Evolutionary conservation across 2,797 vertebrate genomes (phyloP).

Genomic region (Syndactyla subalaris): DNA sequence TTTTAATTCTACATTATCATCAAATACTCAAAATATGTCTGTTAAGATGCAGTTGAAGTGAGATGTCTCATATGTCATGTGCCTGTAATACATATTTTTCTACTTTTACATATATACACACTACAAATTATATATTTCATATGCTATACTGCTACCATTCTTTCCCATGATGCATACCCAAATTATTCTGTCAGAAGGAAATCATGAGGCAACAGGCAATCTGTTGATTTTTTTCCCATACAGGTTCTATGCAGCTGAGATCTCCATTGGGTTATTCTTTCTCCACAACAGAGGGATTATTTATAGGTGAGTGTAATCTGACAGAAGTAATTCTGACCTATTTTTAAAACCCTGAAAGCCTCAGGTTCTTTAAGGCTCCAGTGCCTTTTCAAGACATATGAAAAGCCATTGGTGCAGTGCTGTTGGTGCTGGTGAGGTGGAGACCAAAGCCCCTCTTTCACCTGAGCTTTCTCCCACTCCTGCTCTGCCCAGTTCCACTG

Average conservation of each 20-base stretch:
- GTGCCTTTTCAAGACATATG: not conserved
- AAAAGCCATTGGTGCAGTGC: not conserved
- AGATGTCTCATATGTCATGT: not conserved
- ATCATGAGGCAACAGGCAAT: not conserved
- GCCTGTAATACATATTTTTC: not conserved
- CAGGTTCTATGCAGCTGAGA: slow-evolving; percentile 98
- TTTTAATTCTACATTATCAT: not conserved
- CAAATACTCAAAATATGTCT: not conserved
- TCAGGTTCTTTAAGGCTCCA: not conserved
- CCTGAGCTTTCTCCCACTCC: not conserved
- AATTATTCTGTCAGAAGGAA: not conserved
- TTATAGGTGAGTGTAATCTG: slow-evolving; percentile 85
- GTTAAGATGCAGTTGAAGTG: not conserved
- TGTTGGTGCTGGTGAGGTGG: not conserved
- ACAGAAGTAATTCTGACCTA: not conserved
- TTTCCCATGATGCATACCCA: not conserved
- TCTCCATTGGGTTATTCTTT: slow-evolving; percentile 93
- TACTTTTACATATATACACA: not conserved
- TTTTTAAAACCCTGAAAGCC: not conserved
- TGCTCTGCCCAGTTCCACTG: not conserved
- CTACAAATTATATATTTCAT: not conserved
- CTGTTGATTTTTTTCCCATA: slow-evolving; percentile 16
- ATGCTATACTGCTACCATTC: not conserved
- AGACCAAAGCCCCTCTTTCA: not conserved
- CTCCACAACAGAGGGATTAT: slow-evolving; percentile 92